A percentile compares a stretch with the other conserved stretches of the same genome.
phyloP scores from a whole-genome alignment of 2,797 vertebrate species.

The Acomys russatus region DNA sequence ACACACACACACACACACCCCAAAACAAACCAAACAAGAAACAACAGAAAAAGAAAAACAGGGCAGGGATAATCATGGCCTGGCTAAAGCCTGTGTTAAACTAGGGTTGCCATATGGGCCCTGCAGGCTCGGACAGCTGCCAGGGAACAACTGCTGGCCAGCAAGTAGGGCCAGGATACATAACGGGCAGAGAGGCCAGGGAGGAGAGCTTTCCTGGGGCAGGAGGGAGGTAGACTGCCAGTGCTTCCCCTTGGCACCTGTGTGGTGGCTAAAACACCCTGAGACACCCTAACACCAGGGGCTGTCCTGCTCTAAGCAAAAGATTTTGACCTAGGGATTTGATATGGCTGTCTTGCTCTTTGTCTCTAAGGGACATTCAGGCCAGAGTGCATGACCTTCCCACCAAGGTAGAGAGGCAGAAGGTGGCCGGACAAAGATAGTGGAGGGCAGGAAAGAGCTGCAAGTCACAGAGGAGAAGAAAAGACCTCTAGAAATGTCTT shows the following conservation, averaged over 20 bases:
- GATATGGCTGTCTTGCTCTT: neutral
- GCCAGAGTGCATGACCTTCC: neutral
- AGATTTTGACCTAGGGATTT: neutral
- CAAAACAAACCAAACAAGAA: neutral
- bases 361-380: neutral
- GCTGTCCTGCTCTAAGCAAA: neutral
- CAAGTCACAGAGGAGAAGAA: neutral
- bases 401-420: neutral
- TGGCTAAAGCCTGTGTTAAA: constrained; percentile 48
- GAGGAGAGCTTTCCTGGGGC: neutral
- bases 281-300: neutral
- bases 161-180: constrained; percentile 29
- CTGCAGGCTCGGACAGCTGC: constrained; percentile 27
- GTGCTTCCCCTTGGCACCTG: neutral
- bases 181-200: neutral
- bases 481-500: neutral
- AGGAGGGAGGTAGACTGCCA: neutral
- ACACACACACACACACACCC: too few relatives aligned
- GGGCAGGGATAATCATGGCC: neutral
- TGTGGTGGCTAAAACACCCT: neutral
- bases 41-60: neutral
- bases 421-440: neutral
- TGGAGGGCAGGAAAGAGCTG: neutral
- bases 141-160: constrained; percentile 25
- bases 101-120: constrained; percentile 74